Percentiles rank a stretch among this genome's conserved stretches.
These are phyloP conservation scores for Poeciliopsis infans DNA, from an alignment of 2,797 vertebrate genomes.

Conservation along the genomic window DNA sequence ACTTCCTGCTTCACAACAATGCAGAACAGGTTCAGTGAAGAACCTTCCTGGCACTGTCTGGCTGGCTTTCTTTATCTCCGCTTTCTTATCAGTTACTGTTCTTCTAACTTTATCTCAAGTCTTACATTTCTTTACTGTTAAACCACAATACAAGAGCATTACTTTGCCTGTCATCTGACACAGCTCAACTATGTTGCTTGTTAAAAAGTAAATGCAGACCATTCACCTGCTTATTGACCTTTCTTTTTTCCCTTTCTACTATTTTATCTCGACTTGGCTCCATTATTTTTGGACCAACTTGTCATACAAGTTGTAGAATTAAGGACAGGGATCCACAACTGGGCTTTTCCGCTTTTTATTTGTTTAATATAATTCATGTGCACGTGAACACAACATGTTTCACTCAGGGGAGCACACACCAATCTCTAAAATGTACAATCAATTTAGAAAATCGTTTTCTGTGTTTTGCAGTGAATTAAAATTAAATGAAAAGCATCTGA, in stretches of 20 bases:
- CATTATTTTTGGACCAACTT: constrained; percentile 6
- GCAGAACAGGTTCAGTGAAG: constrained; percentile 39
- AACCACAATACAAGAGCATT: background rate
- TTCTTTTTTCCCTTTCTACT: background rate
- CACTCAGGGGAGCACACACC: no score
- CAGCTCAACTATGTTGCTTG: background rate
- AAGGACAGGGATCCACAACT: constrained; percentile 27
- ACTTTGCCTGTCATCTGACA: background rate
- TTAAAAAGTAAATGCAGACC: background rate
- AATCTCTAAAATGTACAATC: constrained; percentile 2
- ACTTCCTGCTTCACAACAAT: constrained; percentile 41
- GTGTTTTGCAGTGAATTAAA: constrained; percentile 14
- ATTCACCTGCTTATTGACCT: constrained; percentile 9
- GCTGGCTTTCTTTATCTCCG: constrained; percentile 4
- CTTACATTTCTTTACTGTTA: background rate
- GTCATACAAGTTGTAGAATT: constrained; percentile 24
- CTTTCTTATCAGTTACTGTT: background rate
- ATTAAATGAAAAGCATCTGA: constrained; percentile 24
- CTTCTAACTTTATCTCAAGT: background rate
- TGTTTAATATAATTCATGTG: background rate
- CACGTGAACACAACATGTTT: no score
- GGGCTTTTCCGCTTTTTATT: constrained; percentile 8
- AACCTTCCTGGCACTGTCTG: constrained; percentile 26
- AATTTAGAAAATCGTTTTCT: constrained; percentile 22
- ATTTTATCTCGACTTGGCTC: constrained; percentile 22